Evolutionary conservation across 2,797 vertebrate species (phyloP).

Genomic region (Psittacula derbiana): DNA sequence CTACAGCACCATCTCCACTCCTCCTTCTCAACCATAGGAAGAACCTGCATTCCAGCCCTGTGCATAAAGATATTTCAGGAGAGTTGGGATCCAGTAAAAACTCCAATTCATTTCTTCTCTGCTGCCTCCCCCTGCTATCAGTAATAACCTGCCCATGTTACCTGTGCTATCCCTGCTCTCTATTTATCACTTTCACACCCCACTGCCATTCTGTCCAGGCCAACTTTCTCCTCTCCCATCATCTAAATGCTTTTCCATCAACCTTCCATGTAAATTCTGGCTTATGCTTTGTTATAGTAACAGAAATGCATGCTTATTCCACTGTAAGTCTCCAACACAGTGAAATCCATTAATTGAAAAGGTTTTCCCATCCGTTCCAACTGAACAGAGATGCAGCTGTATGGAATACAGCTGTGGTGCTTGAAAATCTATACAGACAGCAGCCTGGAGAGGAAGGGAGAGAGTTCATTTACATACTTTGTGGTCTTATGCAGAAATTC

Average conservation of each 20-base stretch:
- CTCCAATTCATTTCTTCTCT: slow-evolving; percentile 6
- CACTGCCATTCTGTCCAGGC: slow-evolving; percentile 16
- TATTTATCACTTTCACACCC: neutral
- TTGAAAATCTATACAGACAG: slow-evolving; percentile 22
- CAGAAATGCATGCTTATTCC: slow-evolving; percentile 16
- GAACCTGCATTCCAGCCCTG: no score
- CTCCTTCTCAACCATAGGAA: neutral
- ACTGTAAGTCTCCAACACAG: neutral
- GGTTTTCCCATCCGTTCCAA: slow-evolving; percentile 43
- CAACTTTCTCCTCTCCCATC: slow-evolving; percentile 23
- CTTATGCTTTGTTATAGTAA: neutral
- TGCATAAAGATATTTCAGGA: neutral
- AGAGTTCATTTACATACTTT: slow-evolving; percentile 26
- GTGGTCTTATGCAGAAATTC: neutral
- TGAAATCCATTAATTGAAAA: slow-evolving; percentile 12
- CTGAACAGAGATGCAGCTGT: neutral
- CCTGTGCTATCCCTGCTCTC: neutral
- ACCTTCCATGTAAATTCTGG: slow-evolving; percentile 3
- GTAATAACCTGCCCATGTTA: neutral
- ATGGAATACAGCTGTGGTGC: neutral
- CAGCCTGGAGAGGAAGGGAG: neutral
- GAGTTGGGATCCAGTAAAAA: slow-evolving; percentile 1
- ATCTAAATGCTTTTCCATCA: neutral
- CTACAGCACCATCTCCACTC: neutral
- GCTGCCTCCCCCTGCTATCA: neutral